These are phyloP conservation scores for Muscicapa striata DNA, from an alignment of 2,797 vertebrate genomes.

Conservation along the genomic window DNA sequence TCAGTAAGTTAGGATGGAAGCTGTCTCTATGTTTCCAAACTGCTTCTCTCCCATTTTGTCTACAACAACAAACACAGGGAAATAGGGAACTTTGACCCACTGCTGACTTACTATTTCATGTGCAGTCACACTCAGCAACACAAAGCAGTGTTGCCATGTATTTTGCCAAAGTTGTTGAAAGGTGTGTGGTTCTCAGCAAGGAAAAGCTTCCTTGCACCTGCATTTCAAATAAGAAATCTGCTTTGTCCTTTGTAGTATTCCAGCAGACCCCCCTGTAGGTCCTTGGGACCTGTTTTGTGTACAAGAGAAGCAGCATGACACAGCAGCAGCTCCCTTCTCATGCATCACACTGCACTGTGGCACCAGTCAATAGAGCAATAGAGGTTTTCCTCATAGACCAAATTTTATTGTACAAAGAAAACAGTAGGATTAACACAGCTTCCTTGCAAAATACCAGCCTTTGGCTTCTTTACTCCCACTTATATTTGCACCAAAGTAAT, in stretches of 20 bases:
- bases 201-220: neutral
- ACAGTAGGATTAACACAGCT: neutral
- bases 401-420: neutral
- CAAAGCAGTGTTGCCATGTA: neutral
- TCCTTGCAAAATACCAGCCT: neutral
- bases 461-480: neutral
- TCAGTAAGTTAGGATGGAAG: neutral
- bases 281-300: neutral
- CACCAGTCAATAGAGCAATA: neutral
- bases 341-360: neutral
- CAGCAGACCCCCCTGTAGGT: neutral
- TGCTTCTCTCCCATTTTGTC: neutral
- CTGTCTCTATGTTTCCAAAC: neutral
- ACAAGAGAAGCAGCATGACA: neutral
- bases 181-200: neutral
- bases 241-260: neutral
- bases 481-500: neutral
- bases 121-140: neutral
- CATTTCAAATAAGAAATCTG: neutral
- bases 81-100: neutral
- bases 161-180: slow-evolving; percentile 4
- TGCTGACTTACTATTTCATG: neutral
- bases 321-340: neutral
- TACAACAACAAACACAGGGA: neutral
- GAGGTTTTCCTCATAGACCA: neutral